These are phyloP conservation scores for Spilarctia lutea DNA, from an alignment of 2,888 invertebrate genomes.

Conservation along the genomic window DNA sequence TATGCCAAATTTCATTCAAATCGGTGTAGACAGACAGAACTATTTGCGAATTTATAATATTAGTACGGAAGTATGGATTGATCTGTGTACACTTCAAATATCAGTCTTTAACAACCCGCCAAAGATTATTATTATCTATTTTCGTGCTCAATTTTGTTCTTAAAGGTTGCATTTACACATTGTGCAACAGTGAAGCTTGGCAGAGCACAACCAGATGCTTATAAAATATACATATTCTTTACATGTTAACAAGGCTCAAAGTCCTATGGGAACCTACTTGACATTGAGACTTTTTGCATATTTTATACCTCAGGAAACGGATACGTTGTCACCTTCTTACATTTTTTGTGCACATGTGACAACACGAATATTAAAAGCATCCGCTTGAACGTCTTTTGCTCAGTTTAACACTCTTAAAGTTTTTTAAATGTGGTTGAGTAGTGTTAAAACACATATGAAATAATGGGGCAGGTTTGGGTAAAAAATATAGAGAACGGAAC, in stretches of 20 bases:
- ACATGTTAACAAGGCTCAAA: background rate
- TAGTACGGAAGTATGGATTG: too few relatives aligned
- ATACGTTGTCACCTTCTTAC: constrained; percentile 31
- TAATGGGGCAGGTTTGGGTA: background rate
- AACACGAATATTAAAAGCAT: constrained; percentile 49
- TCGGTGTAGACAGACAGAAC: too few relatives aligned
- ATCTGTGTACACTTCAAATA: too few relatives aligned
- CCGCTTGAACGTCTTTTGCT: constrained; percentile 21
- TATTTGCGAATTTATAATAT: too few relatives aligned
- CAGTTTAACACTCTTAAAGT: background rate
- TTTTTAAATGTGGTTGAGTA: background rate
- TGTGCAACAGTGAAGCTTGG: too few relatives aligned
- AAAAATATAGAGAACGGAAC: background rate
- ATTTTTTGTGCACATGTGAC: constrained; percentile 36
- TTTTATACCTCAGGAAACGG: constrained; percentile 29
- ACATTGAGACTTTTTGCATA: constrained; percentile 27
- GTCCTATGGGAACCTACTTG: constrained; percentile 21
- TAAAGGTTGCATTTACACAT: too few relatives aligned
- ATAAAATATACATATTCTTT: background rate
- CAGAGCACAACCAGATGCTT: background rate
- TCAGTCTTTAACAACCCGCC: too few relatives aligned
- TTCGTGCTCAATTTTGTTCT: too few relatives aligned
- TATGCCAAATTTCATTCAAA: too few relatives aligned
- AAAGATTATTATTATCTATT: too few relatives aligned
- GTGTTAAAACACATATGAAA: background rate